Conservation (phyloP, 2,797 vertebrate species). For the Odontamblyopus lacepedii region DNA sequence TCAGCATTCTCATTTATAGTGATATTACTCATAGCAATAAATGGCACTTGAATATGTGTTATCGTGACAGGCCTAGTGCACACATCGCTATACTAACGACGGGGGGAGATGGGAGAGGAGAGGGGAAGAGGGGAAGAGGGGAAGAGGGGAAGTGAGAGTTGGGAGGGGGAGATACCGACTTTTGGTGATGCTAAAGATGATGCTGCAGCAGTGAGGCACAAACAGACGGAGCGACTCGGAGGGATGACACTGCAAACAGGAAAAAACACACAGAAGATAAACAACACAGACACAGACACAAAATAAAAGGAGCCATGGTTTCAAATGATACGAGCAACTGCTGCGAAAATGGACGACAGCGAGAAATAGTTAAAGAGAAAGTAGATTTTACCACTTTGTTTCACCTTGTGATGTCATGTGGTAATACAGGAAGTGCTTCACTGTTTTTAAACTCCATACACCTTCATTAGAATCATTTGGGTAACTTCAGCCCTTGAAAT, state of each 20-base stretch:
- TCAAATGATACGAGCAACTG: neutral
- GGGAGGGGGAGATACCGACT: conserved; percentile 82
- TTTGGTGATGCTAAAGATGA: conserved; percentile 90
- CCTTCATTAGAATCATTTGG: too few species aligned
- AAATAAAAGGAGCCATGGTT: neutral
- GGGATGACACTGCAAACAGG: conserved; percentile 86
- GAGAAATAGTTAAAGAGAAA: neutral
- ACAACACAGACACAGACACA: neutral
- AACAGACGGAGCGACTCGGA: conserved; percentile 92
- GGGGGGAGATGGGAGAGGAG: neutral
- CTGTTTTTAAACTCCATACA: too few species aligned
- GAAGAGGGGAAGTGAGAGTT: neutral
- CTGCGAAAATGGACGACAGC: neutral
- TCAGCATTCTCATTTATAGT: too few species aligned
- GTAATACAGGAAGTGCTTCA: too few species aligned
- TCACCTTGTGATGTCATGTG: too few species aligned
- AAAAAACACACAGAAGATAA: conserved; percentile 4
- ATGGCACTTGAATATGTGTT: too few species aligned
- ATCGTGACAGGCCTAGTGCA: too few species aligned
- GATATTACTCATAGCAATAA: too few species aligned
- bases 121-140: conserved; percentile 9
- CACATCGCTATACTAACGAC: too few species aligned
- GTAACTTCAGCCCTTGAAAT: too few species aligned
- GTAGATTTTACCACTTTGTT: neutral
- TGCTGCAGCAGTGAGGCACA: conserved; percentile 91